Base-by-base conservation (phyloP, 2,797 vertebrate genomes). In the Hylomyscus alleni region DNA sequence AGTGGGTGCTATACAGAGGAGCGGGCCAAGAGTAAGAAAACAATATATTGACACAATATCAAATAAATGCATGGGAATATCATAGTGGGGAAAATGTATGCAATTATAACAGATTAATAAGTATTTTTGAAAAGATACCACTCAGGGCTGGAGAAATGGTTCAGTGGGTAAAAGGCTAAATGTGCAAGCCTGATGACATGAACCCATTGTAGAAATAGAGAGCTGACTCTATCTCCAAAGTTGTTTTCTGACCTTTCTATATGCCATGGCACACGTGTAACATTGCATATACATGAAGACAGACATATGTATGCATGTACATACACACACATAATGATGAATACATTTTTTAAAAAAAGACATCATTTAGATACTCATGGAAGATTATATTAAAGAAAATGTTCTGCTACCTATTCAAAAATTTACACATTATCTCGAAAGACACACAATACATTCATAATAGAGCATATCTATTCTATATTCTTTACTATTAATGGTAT, bases 401-500 rank as follows among this genome's bases (percentile, higher is more conserved):
- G 15, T 37, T 88, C 40, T 81, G 11, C 37, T 52, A 73, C 76
- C n/a, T 60, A 88, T 37, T 19, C 44, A 29, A 60, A 88, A 88
- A 67, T 81, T 37, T 58, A 72, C 20, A 72, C 50, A 56, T n/a
- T 93, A 58, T 93, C 52, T 72, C 4, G 24, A 50, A 72, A 19
- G 40, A 31, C 31, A 81, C 15, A 87, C 12, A 87, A 93, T 87
- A 87, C 69, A 88, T 81, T 88, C 19, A 52, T 87, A 69, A 56
- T 17, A 81, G 34, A 73, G 52, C 20, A 4, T 82, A 60, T 20
- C 26, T n/a, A 52, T 76, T 88, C 81, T 80, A 50, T 81, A 81
- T 75, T 73, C 24, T 72, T 88, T 20, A 72, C 10, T 72, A 56
- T 1, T 80, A 56, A 26, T 20, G 22, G 22, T 4, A 67, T 31